Evolutionary conservation across 2,888 invertebrate genomes (phyloP).

Genomic region (Sinohyriopsis cumingii): DNA sequence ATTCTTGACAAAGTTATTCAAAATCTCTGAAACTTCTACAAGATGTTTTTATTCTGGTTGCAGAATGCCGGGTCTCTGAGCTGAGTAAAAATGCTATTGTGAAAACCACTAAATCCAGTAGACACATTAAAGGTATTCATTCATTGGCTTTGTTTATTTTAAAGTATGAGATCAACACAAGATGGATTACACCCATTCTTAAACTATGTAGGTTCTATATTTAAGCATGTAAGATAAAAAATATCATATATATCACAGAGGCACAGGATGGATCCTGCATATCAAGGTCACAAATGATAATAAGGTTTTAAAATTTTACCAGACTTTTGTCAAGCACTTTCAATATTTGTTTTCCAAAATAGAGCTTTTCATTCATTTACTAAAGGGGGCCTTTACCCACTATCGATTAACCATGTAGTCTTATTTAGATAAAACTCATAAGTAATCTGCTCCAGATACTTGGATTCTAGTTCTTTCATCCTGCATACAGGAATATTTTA

Average conservation of each 20-base stretch:
- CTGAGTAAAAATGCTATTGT: too few species aligned
- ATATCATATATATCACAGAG: conserved; percentile 5
- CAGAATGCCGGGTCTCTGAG: too few species aligned
- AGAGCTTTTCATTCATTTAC: neutral
- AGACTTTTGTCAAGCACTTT: conserved; percentile 2
- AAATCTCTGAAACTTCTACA: too few species aligned
- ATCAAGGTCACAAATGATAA: conserved; percentile 5
- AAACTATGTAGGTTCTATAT: conserved; percentile 5
- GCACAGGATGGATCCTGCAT: neutral
- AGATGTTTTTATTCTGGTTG: too few species aligned
- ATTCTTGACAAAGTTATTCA: too few species aligned
- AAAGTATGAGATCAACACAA: conserved; percentile 2
- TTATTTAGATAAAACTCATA: conserved; percentile 5
- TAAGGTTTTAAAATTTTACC: neutral
- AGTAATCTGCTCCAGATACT: conserved; percentile 2
- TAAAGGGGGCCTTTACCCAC: neutral
- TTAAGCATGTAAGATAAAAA: conserved; percentile 1
- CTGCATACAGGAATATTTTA: conserved; percentile 1
- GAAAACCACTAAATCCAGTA: conserved; percentile 1
- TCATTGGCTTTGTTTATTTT: conserved; percentile 4
- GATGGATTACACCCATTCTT: conserved; percentile 3
- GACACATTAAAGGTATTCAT: conserved; percentile 3
- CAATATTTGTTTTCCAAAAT: neutral
- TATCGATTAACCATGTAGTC: conserved; percentile 1
- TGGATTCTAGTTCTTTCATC: neutral